Evolutionary conservation across 2,113 vertebrate species (phyloP).

Genomic region (Bubalus kerabau): DNA sequence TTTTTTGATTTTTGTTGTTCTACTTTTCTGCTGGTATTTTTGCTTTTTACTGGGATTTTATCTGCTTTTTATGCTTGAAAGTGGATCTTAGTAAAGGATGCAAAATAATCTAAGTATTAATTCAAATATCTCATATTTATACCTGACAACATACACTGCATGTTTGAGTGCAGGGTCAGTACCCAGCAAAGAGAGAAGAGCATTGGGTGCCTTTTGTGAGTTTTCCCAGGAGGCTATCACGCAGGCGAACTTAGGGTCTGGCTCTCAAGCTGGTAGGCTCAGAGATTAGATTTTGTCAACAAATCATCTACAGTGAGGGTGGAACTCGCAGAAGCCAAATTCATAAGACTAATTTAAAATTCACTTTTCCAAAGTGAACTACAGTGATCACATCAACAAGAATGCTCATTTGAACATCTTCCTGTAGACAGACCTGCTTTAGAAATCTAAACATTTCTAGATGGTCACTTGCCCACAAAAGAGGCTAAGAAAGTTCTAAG

Average conservation of each 20-base stretch:
- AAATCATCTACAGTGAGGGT: not conserved
- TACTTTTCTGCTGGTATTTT: constrained; percentile 7
- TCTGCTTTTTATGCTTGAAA: not conserved
- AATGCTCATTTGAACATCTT: not conserved
- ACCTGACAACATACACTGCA: not conserved
- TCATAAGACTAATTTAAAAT: not conserved
- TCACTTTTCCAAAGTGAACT: not conserved
- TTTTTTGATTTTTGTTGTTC: not conserved
- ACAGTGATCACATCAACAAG: not conserved
- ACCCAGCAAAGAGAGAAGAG: not conserved
- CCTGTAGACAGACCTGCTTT: not conserved
- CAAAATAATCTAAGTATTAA: not conserved
- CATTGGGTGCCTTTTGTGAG: not conserved
- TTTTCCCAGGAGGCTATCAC: not conserved
- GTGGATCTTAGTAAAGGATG: not conserved
- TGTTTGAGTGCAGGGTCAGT: not conserved
- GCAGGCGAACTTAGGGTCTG: not conserved
- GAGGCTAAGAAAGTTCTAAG: not conserved
- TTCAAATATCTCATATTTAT: not conserved
- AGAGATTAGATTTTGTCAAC: not conserved
- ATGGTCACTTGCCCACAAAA: not conserved
- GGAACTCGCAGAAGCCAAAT: not conserved
- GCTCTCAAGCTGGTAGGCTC: not conserved
- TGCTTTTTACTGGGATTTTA: not conserved
- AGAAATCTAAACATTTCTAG: not conserved